Conservation (phyloP, 2,888 invertebrate species). For the Plemyria rubiginata region DNA sequence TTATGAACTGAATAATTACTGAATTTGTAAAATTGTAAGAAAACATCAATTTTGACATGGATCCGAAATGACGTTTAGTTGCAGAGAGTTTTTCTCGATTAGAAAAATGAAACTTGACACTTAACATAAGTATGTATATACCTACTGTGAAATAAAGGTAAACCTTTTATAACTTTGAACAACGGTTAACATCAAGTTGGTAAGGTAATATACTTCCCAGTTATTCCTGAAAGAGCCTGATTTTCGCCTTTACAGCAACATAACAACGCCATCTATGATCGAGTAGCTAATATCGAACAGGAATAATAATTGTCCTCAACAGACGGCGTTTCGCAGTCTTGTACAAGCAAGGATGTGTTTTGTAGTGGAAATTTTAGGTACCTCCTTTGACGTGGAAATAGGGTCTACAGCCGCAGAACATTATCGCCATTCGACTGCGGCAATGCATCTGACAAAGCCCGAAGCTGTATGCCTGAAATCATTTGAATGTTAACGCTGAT, state of each 20-base stretch:
- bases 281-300: not conserved
- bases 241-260: not conserved
- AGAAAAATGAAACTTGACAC: conserved; percentile 1
- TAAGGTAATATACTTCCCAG: too few species aligned
- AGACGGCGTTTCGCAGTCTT: not conserved
- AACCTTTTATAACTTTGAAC: too few species aligned
- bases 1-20: conserved; percentile 2
- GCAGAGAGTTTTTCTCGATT: conserved; percentile 1
- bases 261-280: conserved; percentile 9
- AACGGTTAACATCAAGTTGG: too few species aligned
- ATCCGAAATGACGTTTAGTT: conserved; percentile 5
- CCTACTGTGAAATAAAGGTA: too few species aligned
- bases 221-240: too few species aligned
- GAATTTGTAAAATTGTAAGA: conserved; percentile 13
- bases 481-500: too few species aligned
- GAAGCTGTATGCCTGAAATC: conserved; percentile 79
- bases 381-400: conserved; percentile 81
- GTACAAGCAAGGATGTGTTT: too few species aligned
- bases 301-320: too few species aligned
- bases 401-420: conserved; percentile 83
- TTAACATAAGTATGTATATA: too few species aligned
- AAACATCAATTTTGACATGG: not conserved
- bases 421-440: conserved; percentile 75
- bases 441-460: conserved; percentile 84
- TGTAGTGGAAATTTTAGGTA: too few species aligned